Conservation (phyloP, 2,888 invertebrate genomes). For the Oeneis ivallda region DNA sequence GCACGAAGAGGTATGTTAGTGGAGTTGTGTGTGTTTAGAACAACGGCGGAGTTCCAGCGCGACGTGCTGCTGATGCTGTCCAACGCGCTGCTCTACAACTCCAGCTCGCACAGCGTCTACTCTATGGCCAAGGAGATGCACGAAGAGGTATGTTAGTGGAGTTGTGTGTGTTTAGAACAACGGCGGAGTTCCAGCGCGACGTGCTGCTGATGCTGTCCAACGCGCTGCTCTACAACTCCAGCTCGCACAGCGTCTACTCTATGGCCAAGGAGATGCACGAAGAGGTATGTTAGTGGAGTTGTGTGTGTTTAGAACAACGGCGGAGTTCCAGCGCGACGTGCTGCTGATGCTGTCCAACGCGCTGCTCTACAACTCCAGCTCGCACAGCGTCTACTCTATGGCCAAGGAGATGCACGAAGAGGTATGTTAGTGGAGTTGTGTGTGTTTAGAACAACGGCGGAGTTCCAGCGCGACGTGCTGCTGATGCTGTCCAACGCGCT, state of each 20-base stretch:
- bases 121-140: slow-evolving; percentile 92
- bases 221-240: slow-evolving; percentile 95
- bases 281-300: slow-evolving; percentile 72
- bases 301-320: slow-evolving; percentile 81
- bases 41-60: slow-evolving; percentile 92
- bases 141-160: slow-evolving; percentile 78
- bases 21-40: slow-evolving; percentile 60
- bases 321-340: slow-evolving; percentile 94
- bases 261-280: slow-evolving; percentile 93
- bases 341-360: slow-evolving; percentile 96
- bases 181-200: slow-evolving; percentile 93
- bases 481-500: slow-evolving; percentile 96
- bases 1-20: slow-evolving; percentile 84
- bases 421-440: slow-evolving; percentile 55
- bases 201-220: slow-evolving; percentile 96
- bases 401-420: slow-evolving; percentile 92
- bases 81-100: slow-evolving; percentile 97
- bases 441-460: slow-evolving; percentile 84
- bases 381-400: slow-evolving; percentile 91
- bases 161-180: slow-evolving; percentile 75
- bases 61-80: slow-evolving; percentile 95
- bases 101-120: slow-evolving; percentile 90
- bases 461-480: slow-evolving; percentile 94
- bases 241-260: slow-evolving; percentile 89
- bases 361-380: slow-evolving; percentile 94